Conservation (phyloP, 2,113 vertebrate species). For the Phaethornis superciliosus region DNA sequence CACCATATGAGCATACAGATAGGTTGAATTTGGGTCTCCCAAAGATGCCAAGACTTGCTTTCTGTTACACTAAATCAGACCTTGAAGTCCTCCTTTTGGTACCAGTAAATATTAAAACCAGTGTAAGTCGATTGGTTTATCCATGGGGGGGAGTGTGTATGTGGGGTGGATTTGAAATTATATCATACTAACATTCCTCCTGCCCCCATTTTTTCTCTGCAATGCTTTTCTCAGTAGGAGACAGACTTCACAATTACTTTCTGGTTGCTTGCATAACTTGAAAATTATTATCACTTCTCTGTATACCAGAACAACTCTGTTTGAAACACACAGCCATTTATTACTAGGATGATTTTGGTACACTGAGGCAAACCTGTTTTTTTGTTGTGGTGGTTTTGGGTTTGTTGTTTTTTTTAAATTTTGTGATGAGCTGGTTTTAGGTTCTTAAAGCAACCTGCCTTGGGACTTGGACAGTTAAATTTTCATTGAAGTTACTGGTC, state of each 20-base stretch:
- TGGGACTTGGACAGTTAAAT: not conserved
- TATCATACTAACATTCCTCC: not conserved
- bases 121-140: not conserved
- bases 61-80: not conserved
- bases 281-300: not conserved
- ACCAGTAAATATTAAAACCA: not conserved
- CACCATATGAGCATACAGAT: not conserved
- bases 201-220: not conserved
- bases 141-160: not conserved
- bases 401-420: not conserved
- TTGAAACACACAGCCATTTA: not conserved
- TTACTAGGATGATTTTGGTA: not conserved
- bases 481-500: not conserved
- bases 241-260: not conserved
- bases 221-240: not conserved
- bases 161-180: not conserved
- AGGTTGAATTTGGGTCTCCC: not conserved
- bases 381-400: not conserved
- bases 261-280: not conserved
- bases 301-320: not conserved
- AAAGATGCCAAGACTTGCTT: not conserved
- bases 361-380: not conserved
- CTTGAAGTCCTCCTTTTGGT: not conserved
- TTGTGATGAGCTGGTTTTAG: not conserved
- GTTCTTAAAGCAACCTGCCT: not conserved